Base-by-base conservation (phyloP, 2,888 invertebrate genomes). In the Stegophylla sp. region DNA sequence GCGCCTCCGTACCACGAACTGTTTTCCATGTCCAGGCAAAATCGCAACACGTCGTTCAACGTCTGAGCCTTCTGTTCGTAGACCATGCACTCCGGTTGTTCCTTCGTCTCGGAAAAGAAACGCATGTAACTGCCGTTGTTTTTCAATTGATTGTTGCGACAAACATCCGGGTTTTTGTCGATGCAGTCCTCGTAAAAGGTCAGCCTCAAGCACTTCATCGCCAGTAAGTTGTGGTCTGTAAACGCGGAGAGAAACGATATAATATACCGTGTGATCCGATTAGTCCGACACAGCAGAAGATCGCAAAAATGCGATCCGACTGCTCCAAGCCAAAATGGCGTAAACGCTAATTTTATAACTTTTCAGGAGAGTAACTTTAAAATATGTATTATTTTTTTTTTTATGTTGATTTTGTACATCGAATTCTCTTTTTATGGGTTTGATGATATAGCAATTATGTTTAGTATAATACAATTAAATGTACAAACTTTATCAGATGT, bases 1-100 rank as follows among this genome's bases (percentile, higher is more conserved):
- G 91, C 90, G 0, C 92, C 92, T 1, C 91, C 92, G 84, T 88
- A 92, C 93, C 93, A 93, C 84, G 91, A 88, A 5, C 84, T 85
- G 13, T 82, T 71, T 1, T 81, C 84, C 26, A 84, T 83, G 5
- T 83, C 83, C 59, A 84, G 83, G 69, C 84, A 84, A 34, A 85
- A 84, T 77, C 64, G 53, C 13, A 84, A 64, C 26, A 79, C 67
- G 3, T 82, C 63, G 10, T 82, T 71, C 53, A 79, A 67, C n/a
- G 56, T 45, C 5, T 51, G 3, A 48, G 69, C n/a, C 3, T 51
- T 13, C 48, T 69, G 69, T 17, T 71, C 61, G 41, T 20, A 79
- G 34, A 41, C 4, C 13, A 51, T 15, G 4, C 79, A 79, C 23
- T 79, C 79, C 20, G n/a, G n/a, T n/a, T 23, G 34, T 28, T 28